Percentiles rank a stretch among this genome's conserved stretches.
Conservation (phyloP, 2,888 invertebrate species). For the Eretmocerus hayati region DNA sequence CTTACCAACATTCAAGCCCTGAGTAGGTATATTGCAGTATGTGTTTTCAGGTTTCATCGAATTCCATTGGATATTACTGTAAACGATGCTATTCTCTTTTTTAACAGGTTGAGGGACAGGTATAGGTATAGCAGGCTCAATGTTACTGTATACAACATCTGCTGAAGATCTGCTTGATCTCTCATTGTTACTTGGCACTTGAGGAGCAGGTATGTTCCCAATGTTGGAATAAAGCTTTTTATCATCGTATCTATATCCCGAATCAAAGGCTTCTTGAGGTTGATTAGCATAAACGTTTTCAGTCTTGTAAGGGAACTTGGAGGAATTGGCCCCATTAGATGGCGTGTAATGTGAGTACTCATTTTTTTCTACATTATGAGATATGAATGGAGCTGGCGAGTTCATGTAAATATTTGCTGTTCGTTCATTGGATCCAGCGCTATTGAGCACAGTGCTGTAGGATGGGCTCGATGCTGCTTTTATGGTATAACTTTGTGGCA, state of each 20-base stretch:
- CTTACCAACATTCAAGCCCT: constrained; percentile 33
- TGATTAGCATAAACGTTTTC: constrained; percentile 39
- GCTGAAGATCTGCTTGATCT: constrained; percentile 31
- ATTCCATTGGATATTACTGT: constrained; percentile 52
- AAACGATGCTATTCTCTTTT: constrained; percentile 50
- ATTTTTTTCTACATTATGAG: constrained; percentile 38
- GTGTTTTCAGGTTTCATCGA: constrained; percentile 48
- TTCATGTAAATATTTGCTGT: constrained; percentile 41
- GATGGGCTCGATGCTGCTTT: constrained; percentile 66
- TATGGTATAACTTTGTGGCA: constrained; percentile 70
- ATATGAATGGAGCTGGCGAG: constrained; percentile 39
- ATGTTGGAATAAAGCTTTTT: constrained; percentile 44
- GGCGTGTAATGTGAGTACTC: constrained; percentile 31
- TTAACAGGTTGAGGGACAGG: constrained; percentile 34
- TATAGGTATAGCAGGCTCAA: constrained; percentile 38
- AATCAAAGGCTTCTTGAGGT: constrained; percentile 36
- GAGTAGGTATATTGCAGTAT: constrained; percentile 54
- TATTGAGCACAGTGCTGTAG: constrained; percentile 63
- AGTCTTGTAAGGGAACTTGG: constrained; percentile 37
- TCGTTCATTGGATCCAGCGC: constrained; percentile 41
- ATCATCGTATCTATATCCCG: constrained; percentile 38
- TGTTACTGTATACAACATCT: constrained; percentile 44
- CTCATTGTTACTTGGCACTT: constrained; percentile 34
- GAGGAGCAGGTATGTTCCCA: constrained; percentile 37
- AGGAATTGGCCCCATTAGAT: constrained; percentile 31